Percentiles rank a stretch among this genome's conserved stretches.
These are phyloP conservation scores for Phalacrocorax pelagicus DNA, from an alignment of 2,113 vertebrate genomes.

Conservation along the genomic window DNA sequence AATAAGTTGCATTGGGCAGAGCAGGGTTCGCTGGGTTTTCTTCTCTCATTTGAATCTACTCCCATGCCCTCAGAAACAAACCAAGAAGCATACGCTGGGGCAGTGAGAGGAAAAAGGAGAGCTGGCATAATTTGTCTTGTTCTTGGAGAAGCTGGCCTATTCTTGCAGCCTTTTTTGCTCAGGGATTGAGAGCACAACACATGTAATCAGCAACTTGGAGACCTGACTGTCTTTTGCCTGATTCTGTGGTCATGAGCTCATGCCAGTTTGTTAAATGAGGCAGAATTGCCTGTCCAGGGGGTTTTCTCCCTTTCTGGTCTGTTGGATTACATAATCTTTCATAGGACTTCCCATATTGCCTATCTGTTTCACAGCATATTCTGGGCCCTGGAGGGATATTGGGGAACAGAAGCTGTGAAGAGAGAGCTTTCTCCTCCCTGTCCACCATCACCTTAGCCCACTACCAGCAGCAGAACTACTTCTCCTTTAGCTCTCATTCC, in stretches of 20 bases:
- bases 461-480: background rate
- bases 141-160: background rate
- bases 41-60: background rate
- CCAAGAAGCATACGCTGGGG: background rate
- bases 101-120: background rate
- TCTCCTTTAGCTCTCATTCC: background rate
- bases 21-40: background rate
- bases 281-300: background rate
- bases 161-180: background rate
- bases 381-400: background rate
- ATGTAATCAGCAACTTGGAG: background rate
- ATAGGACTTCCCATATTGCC: no score
- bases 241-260: background rate
- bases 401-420: background rate
- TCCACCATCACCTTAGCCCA: background rate
- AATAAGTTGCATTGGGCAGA: background rate
- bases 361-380: background rate
- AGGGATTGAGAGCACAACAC: background rate
- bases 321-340: background rate
- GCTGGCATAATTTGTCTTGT: background rate
- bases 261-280: background rate
- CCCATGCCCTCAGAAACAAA: background rate
- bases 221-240: background rate
- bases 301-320: background rate
- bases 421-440: background rate